Evolutionary conservation across 2,888 invertebrate genomes (phyloP), one percentile per base, ranked within the genome.

Genomic region (Ashinkailepas kermadecensis): DNA sequence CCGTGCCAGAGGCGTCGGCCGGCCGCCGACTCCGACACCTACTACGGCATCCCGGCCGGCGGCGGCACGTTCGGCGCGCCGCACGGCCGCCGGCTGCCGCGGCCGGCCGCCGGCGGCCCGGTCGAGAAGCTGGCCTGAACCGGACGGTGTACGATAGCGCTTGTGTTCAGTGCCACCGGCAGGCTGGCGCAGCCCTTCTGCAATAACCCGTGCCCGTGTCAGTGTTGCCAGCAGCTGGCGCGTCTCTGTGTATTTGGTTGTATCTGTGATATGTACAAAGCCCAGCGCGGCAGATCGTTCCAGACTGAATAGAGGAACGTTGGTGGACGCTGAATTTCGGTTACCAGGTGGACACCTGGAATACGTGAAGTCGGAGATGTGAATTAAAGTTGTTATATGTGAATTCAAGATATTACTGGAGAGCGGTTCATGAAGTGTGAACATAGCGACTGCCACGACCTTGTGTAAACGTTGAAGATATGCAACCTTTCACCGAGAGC

Each of bases 181-280:
- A 59, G 6, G 65, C 23, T 65, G 59, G 12, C 65, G n/a, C 9
- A 23, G 70, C 15, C 74, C 56, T 18, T 18, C 56, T n/a, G 74
- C 74, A 74, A 74, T 74, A 74, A 74, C 56, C 15, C 21, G 74
- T 74, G 74, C 54, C 54, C 56, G 23, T 74, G 23, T 74, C 54
- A 21, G 13, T 56, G 56, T 18, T 21, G 74, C 21, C 25, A 25
- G 67, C 15, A 13, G 59, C 70, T 7, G 13, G 39, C 9, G 74
- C 74, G 74, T 74, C 74, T 74, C 21, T 23, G 54, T 74, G 74
- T 74, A 74, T 74, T 74, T 74, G 18, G 74, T 74, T 74, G 21
- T 56, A 74, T 54, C 74, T 74, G 74, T 74, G 74, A 74, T 74
- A 74, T 74, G 74, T 74, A 74, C 74, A 74, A 74, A 74, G 56